Percentiles rank a stretch among this genome's conserved stretches.
These are phyloP conservation scores for Paedocypris sp. DNA, from an alignment of 2,113 vertebrate species.

Conservation along the genomic window DNA sequence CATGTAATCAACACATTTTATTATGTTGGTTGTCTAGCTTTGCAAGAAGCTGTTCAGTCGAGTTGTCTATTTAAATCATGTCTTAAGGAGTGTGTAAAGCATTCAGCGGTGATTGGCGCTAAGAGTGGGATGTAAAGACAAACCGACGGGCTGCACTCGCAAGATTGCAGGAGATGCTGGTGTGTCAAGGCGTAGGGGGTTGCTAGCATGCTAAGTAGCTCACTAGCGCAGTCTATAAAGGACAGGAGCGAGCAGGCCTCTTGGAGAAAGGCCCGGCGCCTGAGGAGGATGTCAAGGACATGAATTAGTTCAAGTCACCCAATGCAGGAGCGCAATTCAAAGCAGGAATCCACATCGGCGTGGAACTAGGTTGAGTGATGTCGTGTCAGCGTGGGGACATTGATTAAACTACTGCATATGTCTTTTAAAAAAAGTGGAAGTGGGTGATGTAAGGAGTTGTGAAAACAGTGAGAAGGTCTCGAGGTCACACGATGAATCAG, in stretches of 20 bases:
- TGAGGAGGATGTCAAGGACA: conserved; percentile 29
- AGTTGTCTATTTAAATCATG: conserved; percentile 3
- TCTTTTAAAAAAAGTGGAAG: background rate
- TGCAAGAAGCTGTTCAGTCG: background rate
- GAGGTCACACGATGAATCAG: too few relatives aligned
- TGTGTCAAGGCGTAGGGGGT: background rate
- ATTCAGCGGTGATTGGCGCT: conserved; percentile 11
- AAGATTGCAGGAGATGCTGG: conserved; percentile 14
- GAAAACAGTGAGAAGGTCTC: background rate
- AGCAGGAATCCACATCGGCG: background rate
- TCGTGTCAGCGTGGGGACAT: background rate
- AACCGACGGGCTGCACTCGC: background rate
- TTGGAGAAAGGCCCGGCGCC: conserved; percentile 6
- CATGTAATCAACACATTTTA: conserved; percentile 10
- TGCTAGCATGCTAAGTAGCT: conserved; percentile 18
- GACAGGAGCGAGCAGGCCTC: conserved; percentile 10
- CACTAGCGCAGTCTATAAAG: conserved; percentile 15
- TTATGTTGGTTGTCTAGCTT: background rate
- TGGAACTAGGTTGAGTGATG: conserved; percentile 21
- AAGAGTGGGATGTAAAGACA: background rate
- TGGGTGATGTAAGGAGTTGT: background rate
- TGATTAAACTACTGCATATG: background rate
- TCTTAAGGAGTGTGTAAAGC: conserved; percentile 7
- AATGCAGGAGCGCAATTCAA: background rate
- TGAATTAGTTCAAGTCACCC: conserved; percentile 16